Percentiles rank a stretch among this genome's conserved stretches.
phyloP scores from a whole-genome alignment of 2,113 vertebrate genomes.

The Hydrochoerus hydrochaeris region DNA sequence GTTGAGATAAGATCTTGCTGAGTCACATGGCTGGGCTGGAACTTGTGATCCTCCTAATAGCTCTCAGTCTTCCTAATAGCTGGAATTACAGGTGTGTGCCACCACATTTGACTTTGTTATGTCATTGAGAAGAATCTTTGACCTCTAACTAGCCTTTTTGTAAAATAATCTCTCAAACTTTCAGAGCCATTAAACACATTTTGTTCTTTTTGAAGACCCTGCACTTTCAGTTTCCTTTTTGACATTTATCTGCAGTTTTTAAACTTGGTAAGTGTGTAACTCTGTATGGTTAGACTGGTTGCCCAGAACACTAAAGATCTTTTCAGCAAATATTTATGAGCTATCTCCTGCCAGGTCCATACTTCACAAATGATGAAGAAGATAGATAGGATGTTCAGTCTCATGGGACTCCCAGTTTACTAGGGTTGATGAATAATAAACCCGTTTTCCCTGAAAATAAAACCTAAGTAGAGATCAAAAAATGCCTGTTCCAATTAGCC shows the following conservation, averaged over 20 bases:
- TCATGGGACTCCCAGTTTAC: neutral
- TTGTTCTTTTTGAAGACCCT: neutral
- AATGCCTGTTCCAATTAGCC: neutral
- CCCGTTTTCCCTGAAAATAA: neutral
- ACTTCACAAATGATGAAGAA: slow-evolving; percentile 22
- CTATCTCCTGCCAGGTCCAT: neutral
- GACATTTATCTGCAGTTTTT: slow-evolving; percentile 19
- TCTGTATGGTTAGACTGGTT: neutral
- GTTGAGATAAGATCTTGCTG: neutral
- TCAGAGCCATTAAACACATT: neutral
- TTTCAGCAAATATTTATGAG: neutral
- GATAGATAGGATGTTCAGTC: neutral
- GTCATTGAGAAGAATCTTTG: slow-evolving; percentile 32
- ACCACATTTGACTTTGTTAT: neutral
- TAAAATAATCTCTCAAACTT: slow-evolving; percentile 31
- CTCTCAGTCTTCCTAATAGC: neutral
- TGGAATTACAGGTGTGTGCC: neutral
- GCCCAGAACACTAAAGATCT: neutral
- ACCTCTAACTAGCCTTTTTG: neutral
- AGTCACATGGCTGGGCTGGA: neutral
- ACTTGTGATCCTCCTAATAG: neutral
- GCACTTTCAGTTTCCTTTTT: slow-evolving; percentile 39
- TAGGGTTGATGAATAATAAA: neutral
- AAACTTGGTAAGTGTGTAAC: neutral
- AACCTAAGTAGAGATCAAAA: neutral